phyloP scores from a whole-genome alignment of 2,888 invertebrate genomes.

The Poecilobothrus nobilitatus region DNA sequence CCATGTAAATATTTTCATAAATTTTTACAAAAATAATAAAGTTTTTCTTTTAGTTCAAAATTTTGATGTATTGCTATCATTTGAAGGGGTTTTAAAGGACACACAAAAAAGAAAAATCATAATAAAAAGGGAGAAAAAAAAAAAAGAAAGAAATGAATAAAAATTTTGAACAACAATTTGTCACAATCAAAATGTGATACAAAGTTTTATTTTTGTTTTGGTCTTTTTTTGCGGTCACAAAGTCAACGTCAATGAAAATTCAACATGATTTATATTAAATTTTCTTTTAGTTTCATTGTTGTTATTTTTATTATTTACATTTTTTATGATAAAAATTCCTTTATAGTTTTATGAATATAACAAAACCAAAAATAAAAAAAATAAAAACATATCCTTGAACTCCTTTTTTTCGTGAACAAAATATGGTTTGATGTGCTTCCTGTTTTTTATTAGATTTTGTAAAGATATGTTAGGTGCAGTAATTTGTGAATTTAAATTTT shows the following conservation, averaged over 20 bases:
- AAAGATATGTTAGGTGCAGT: no score
- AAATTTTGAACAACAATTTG: not conserved
- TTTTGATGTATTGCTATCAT: not conserved
- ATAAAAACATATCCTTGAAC: no score
- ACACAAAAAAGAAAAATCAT: not conserved
- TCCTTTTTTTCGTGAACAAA: no score
- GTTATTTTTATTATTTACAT: no score
- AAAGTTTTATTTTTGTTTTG: not conserved
- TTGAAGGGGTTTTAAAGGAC: no score
- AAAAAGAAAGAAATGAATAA: not conserved
- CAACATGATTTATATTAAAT: not conserved
- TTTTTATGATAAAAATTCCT: no score
- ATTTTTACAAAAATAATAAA: not conserved
- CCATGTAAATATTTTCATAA: not conserved
- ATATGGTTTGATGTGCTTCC: no score
- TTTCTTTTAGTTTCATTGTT: no score
- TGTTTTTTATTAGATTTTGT: no score
- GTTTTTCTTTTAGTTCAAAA: not conserved
- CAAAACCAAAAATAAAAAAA: no score
- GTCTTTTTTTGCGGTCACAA: not conserved
- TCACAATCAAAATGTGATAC: constrained; percentile 4
- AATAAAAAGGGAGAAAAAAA: not conserved
- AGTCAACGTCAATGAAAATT: not conserved
- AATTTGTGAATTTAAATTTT: no score
- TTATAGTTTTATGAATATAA: no score